Evolutionary conservation across 2,113 vertebrate species (phyloP).

Genomic region (Aphelocoma coerulescens): DNA sequence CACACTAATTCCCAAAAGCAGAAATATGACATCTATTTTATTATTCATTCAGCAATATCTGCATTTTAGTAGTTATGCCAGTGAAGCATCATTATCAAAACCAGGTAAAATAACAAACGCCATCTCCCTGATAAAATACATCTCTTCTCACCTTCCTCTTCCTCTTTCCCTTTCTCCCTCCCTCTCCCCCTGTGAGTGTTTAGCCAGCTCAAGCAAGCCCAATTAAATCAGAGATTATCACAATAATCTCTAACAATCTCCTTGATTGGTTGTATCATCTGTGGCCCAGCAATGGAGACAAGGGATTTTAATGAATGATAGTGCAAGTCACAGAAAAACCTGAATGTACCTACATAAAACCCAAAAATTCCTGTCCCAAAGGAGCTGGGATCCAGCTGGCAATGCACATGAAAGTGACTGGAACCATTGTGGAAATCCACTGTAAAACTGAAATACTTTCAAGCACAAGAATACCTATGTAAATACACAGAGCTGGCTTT

Average conservation of each 20-base stretch:
- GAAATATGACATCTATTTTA: neutral
- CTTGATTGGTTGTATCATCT: neutral
- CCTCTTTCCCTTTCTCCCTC: too few species aligned
- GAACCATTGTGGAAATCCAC: neutral
- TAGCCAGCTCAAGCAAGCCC: too few species aligned
- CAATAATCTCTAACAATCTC: neutral
- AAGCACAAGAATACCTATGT: neutral
- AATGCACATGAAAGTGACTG: neutral
- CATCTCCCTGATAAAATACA: neutral
- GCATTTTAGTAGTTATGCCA: neutral
- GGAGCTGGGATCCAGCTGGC: neutral
- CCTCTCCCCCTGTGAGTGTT: rapidly evolving
- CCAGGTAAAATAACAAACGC: neutral
- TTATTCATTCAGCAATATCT: neutral
- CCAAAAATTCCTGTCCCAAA: neutral
- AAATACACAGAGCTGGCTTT: neutral
- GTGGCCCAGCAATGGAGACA: neutral
- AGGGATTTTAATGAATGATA: neutral
- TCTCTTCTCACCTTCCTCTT: neutral
- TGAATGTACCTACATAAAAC: rapidly evolving
- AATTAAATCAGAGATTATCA: neutral
- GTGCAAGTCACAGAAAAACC: neutral
- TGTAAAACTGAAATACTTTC: neutral
- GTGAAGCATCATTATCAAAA: neutral
- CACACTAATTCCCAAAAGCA: neutral